Evolutionary conservation across 2,797 vertebrate species (phyloP).

Genomic region (Darevskia nairensis): DNA sequence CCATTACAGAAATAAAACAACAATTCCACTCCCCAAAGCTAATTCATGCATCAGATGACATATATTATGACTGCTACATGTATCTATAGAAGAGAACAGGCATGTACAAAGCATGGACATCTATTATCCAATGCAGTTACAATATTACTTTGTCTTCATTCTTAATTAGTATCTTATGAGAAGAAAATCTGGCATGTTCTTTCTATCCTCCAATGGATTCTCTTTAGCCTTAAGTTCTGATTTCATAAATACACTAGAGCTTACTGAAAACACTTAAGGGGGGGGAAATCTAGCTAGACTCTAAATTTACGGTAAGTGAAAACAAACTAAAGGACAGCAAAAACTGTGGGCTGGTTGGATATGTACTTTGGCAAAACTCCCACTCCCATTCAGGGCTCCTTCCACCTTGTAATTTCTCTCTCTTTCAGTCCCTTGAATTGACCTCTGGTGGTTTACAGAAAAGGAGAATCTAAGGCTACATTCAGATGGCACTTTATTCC

Average conservation of each 20-base stretch:
- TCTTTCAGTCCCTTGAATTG: background rate
- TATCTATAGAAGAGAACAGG: background rate
- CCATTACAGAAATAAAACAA: conserved; percentile 62
- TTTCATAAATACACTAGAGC: conserved; percentile 2
- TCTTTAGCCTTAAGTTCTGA: background rate
- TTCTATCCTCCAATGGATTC: conserved; percentile 34
- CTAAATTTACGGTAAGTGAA: background rate
- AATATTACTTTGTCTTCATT: background rate
- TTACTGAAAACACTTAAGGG: background rate
- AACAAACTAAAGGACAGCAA: background rate
- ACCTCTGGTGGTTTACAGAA: conserved; percentile 8
- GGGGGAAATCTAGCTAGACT: background rate
- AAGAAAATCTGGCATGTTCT: background rate
- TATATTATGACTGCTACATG: background rate
- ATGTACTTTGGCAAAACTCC: background rate
- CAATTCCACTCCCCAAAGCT: conserved; percentile 22
- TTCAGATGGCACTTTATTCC: background rate
- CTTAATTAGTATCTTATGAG: background rate
- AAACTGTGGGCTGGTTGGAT: background rate
- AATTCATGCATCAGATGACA: conserved; percentile 3
- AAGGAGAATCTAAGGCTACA: background rate
- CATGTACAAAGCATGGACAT: background rate
- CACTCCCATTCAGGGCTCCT: background rate
- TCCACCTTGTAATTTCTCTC: background rate
- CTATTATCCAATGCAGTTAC: background rate